Base-by-base conservation (phyloP, 1,140 invertebrate species). In the Pomacea maculata region DNA sequence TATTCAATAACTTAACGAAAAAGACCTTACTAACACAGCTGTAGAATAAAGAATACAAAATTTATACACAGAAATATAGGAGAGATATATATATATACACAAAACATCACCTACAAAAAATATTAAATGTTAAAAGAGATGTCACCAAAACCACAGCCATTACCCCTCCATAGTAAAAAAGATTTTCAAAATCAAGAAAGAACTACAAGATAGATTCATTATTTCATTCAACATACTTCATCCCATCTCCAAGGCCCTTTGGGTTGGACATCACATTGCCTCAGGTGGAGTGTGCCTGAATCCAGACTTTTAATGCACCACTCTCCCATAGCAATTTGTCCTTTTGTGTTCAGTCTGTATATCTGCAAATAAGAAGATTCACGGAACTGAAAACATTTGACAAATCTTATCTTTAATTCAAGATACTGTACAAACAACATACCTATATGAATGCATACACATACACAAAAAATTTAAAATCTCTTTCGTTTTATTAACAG, bases 301-400 rank as follows among this genome's bases (percentile, higher is more conserved):
- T 83, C 82, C 15, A 75, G 75, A 15, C 85, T 76, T 63, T 98
- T 96, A 17, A 99, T 94, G 88, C 98, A 99, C 76, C 98, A 93
- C 92, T 99, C 98, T 55, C 98, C 98, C 45, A 97, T 95, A 63
- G 96, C 96, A 55, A 99, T 88, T 91, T 99, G 98, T 1, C 98
- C 98, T 85, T 96, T 95, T 17, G 94, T 94, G 92, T 99, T 99
- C 14, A 99, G 91, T 76, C 98, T 93, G 85, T 98, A 95, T 84
- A 98, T 89, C 94, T 98, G 85, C 65, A 90, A 90, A 81, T 80
- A 80, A 75, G 45, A 7, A 45, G 64, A 70, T 78, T 76, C 84
- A 81, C 45, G 64, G n/a, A n/a, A 76, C 29, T 61, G 57, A 61
- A 61, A 61, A 61, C 57, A 61, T 61, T 61, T 61, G 57, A 61